Evolutionary conservation across 1,140 invertebrate genomes (phyloP), one percentile per base, ranked within the genome.

Genomic region (Drosophila subpulchrella): DNA sequence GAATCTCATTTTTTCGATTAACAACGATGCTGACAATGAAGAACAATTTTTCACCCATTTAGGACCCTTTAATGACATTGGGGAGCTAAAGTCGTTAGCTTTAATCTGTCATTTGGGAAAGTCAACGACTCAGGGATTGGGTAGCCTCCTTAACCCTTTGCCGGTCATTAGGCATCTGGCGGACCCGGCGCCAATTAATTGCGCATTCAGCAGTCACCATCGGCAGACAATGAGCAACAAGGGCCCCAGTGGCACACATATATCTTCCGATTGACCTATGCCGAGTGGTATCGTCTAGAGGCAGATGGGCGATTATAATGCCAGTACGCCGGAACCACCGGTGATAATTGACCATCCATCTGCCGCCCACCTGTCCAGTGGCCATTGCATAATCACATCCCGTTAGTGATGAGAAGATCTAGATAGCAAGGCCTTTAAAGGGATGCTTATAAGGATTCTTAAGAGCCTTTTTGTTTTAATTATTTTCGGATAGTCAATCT

Each of bases 161-260:
- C 24, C 30, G 61, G 41, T 57, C 78, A 62, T 81, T 81, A 71
- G 56, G 38, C 48, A 53, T 51, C 46, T 51, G 46, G 13, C 30
- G 11, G n/a, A 15, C n/a, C n/a, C 48, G 30, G 4, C 8, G 27
- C 32, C 54, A 76, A 76, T 71, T 81, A 77, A 81, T 57, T 81
- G 51, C 44, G 57, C 72, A 81, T 81, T 80, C 39, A 15, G 15
- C 17, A 48, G 24, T 47, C 10, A 24, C 11, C 63, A 48, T 39
- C n/a, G 10, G 11, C n/a, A 15, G 24, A 27, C 47, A 51, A 34
- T n/a, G 27, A 38, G 36, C 36, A 38, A 12, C 36, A 38, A 38
- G 36, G 36, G 36, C 12, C 36, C 36, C 12, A 13, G 36, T 38
- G n/a, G n/a, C 11, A 11, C 11, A 13, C 38, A 39, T 39, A 13